Conservation (phyloP, 2,797 vertebrate species). For the Bufotes viridis region DNA sequence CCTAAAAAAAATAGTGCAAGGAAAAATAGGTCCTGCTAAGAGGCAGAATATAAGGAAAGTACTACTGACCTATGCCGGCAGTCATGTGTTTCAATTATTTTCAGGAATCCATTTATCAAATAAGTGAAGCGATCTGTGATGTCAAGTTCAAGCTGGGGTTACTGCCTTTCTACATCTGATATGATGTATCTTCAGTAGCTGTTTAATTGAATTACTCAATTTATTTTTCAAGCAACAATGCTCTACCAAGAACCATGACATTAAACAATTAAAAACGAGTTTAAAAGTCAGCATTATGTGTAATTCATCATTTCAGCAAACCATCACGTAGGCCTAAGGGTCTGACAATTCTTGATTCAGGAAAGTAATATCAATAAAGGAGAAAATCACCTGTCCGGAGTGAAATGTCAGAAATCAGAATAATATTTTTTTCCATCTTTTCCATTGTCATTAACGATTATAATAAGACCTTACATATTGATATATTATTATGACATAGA, state of each 20-base stretch:
- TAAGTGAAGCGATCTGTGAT: constrained; percentile 88
- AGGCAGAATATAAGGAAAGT: constrained; percentile 86
- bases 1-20: constrained; percentile 87
- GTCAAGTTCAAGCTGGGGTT: constrained; percentile 97
- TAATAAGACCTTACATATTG: neutral
- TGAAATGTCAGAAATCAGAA: constrained; percentile 29
- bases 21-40: constrained; percentile 96
- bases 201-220: constrained; percentile 99
- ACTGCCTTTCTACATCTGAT: constrained; percentile 97
- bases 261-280: constrained; percentile 97
- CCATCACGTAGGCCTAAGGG: constrained; percentile 67
- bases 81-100: constrained; percentile 99
- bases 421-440: neutral
- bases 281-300: constrained; percentile 92
- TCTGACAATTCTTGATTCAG: constrained; percentile 63
- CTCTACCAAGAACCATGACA: constrained; percentile 92
- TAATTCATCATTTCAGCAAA: constrained; percentile 84
- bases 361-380: constrained; percentile 61
- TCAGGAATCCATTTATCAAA: constrained; percentile 98
- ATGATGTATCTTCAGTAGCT: constrained; percentile 97
- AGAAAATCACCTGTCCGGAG: constrained; percentile 57
- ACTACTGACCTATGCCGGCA: constrained; percentile 99
- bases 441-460: constrained; percentile 43
- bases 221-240: constrained; percentile 99
- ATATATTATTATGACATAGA: neutral